Base-by-base conservation (phyloP, 2,797 vertebrate species). In the Melanotaenia parkinsoni region DNA sequence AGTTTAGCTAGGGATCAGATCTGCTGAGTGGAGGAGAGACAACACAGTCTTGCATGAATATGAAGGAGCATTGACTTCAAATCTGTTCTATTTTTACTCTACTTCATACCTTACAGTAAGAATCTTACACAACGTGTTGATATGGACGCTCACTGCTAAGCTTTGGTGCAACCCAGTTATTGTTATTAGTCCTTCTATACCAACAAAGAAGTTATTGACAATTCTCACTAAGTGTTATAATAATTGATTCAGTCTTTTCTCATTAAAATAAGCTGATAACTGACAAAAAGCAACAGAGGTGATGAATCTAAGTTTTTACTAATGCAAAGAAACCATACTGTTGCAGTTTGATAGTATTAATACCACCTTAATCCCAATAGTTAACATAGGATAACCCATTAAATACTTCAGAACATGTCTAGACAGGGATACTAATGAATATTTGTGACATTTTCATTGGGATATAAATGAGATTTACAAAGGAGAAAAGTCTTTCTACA, bases 1-100 rank as follows among this genome's bases (percentile, higher is more conserved):
- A 12, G 16, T 4, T 76, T 58, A 80, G 40, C 53, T 32, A 26
- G 30, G 43, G 76, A 67, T 70, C 53, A 63, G 10, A 33, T 64
- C 70, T 10, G 9, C 56, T 66, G 35, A 74, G 3, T 47, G 26
- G 2, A 6, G 33, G 51, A 62, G 58, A 58, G 54, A 30, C 11
- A 24, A n/a, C 50, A 12, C 4, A 40, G 37, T 32, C 30, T 47
- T 3, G 33, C 20, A 26, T 18, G 13, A 16, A 16, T 18, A 14
- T 64, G 53, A 22, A 53, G 2, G 20, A 38, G 26, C 7, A 40
- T 45, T n/a, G 11, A 9, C 6, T 26, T 9, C 1, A 30, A 1
- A 16, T 18, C 26, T 28, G 24, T 53, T 37, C n/a, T 37, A 13
- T 38, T 13, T 13, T 43, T 40, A 14, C 12, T 18, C 14, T 40